Evolutionary conservation across 1,140 invertebrate species (phyloP).

Genomic region (Adoxophyes honmai): DNA sequence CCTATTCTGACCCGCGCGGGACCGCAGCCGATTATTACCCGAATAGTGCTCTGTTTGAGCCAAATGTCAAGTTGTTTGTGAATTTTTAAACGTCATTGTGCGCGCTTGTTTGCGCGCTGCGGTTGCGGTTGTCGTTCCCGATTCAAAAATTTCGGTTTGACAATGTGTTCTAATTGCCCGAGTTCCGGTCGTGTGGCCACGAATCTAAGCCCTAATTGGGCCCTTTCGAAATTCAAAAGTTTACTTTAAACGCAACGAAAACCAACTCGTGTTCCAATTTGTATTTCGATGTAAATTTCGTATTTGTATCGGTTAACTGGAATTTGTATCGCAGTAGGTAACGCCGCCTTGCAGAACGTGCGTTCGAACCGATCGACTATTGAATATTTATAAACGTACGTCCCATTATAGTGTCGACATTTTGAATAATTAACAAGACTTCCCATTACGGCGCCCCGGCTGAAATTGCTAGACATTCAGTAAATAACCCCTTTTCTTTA

Average conservation of each 20-base stretch:
- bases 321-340: constrained; percentile 13
- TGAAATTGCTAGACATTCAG: constrained; percentile 37
- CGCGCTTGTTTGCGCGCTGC: constrained; percentile 10
- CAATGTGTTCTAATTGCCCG: constrained; percentile 51
- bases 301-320: constrained; percentile 2
- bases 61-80: constrained; percentile 53
- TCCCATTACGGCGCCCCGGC: constrained; percentile 35
- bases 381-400: constrained; percentile 59
- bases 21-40: constrained; percentile 29
- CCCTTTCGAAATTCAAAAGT: background rate
- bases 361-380: constrained; percentile 30
- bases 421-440: constrained; percentile 61
- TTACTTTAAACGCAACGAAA: background rate
- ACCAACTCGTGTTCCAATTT: background rate
- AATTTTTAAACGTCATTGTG: constrained; percentile 32
- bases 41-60: constrained; percentile 27
- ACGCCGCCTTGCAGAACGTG: constrained; percentile 19
- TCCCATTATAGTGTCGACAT: constrained; percentile 58
- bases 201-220: too few species aligned
- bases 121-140: constrained; percentile 27
- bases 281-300: background rate
- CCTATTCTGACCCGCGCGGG: constrained; percentile 32
- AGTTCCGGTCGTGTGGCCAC: constrained; percentile 16
- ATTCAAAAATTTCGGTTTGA: constrained; percentile 23
- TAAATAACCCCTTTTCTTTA: constrained; percentile 42